Evolutionary conservation across 2,797 vertebrate species (phyloP), one percentile per base, ranked within the genome.

Genomic region (Myotis vivesi): DNA sequence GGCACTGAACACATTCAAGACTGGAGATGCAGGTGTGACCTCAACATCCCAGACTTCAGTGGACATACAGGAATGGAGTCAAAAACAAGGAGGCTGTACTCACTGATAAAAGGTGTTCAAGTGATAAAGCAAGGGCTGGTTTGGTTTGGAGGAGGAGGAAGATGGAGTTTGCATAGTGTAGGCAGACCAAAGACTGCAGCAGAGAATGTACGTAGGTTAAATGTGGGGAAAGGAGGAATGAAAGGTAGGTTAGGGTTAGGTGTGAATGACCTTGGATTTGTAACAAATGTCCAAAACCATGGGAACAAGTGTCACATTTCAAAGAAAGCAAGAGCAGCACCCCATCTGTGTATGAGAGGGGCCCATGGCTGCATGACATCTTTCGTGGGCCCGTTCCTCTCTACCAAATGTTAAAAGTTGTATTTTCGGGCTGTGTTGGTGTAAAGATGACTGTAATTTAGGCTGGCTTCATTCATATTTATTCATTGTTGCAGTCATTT

Each of bases 291-390:
- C 57, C 46, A 28, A 71, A 85, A 55, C 20, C 25, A 64, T 2
- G 11, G 19, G 30, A 89, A 28, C 20, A 44, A 55, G 9, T 7
- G 55, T 11, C 17, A 55, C 25, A 7, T n/a, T 79, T 23, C 51
- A 51, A 81, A 81, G 33, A 66, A 1, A 85, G 41, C 51, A 55
- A 53, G 1, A 57, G 49, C 44, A 59, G 23, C 17, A 16, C 16
- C 59, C 68, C 68, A 12, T 0, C 28, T 23, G 5, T 30, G 20
- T 2, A 12, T 4, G 36, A 69, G 8, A 33, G 51, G 10, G 19
- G 41, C 1, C 5, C 0, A 2, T 0, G 11, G 11, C n/a, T 12
- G 33, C 46, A 1, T 5, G 69, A 23, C 3, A 13, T 76, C 36
- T 69, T 89, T 33, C 5, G 0, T 59, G 41, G 25, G 5, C 16